Base-by-base conservation (phyloP, 2,113 vertebrate genomes). In the Chaetops frenatus region DNA sequence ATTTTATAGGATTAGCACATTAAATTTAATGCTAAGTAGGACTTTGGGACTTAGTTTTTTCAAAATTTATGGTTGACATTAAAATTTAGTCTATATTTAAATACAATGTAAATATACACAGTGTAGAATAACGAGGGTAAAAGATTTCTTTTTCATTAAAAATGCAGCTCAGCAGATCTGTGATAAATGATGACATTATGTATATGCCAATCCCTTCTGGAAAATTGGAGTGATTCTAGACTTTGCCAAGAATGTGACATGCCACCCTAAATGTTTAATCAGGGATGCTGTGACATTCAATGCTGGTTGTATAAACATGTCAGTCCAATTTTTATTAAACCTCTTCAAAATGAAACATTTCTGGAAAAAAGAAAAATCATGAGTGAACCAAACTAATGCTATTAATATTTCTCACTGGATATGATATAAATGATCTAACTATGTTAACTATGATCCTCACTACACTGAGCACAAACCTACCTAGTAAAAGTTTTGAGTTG, bases 241-340 rank as follows among this genome's bases (percentile, higher is more conserved):
- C 70, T 94, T 88, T 90, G 94, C 91, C 86, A 95, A 95, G 90
- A 95, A 79, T 84, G 78, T 92, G 88, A 86, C 71, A 44, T 58
- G n/a, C 51, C 35, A 74, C 62, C 53, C 53, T 92, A 82, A 92
- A 91, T 88, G 58, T 96, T 96, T 92, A 78, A 90, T 96, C 86
- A 81, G 66, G 45, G 74, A 73, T 94, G 33, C 51, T 88, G 67
- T 97, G 92, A 95, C 80, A 95, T 91, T 95, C 90, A 74, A 5
- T 77, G 31, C 40, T 78, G 24, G 66, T 76, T 85, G 47, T 88
- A 81, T 82, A 93, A 88, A 96, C 60, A 48, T 65, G 81, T 90
- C 87, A 51, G 51, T 78, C 48, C 60, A 80, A 87, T 86, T 96
- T 91, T 91, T 71, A 92, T 83, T 90, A 83, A 92, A 64, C 15